Evolutionary conservation across 1,140 invertebrate species (phyloP).

Genomic region (Euborellia annulipes): DNA sequence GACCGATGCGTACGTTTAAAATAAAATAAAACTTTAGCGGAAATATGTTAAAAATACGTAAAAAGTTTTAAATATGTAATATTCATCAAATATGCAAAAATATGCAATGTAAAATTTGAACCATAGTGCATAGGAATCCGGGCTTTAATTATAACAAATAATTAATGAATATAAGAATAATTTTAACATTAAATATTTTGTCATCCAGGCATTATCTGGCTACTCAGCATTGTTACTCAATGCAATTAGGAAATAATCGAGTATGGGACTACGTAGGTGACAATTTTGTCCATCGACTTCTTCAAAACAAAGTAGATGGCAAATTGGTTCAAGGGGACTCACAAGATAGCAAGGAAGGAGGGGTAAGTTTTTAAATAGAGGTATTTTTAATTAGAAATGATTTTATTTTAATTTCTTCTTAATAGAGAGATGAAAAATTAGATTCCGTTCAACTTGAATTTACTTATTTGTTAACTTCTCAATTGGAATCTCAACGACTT

Average conservation of each 20-base stretch:
- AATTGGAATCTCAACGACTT: slow-evolving; percentile 83
- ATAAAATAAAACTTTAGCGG: no score
- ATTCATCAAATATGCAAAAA: no score
- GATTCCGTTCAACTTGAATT: slow-evolving; percentile 91
- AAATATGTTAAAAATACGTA: no score
- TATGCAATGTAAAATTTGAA: no score
- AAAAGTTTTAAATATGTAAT: no score
- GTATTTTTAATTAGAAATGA: not conserved
- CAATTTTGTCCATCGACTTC: slow-evolving; percentile 91
- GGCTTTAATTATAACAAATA: no score
- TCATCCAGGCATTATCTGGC: slow-evolving; percentile 78
- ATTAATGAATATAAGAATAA: not conserved
- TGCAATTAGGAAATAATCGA: slow-evolving; percentile 86
- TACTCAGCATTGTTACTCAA: slow-evolving; percentile 92
- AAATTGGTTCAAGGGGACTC: slow-evolving; percentile 72
- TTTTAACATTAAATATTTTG: no score
- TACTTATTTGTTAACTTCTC: slow-evolving; percentile 90
- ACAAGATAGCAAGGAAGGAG: slow-evolving; percentile 23
- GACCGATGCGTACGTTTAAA: no score
- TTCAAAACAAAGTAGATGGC: slow-evolving; percentile 95
- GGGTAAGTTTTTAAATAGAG: slow-evolving; percentile 4
- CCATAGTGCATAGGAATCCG: no score
- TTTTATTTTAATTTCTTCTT: slow-evolving; percentile 8
- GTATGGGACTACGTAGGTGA: slow-evolving; percentile 98
- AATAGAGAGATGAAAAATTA: slow-evolving; percentile 66